Percentiles rank a stretch among this genome's conserved stretches.
Conservation (phyloP, 2,113 vertebrate genomes). For the Anhinga anhinga region DNA sequence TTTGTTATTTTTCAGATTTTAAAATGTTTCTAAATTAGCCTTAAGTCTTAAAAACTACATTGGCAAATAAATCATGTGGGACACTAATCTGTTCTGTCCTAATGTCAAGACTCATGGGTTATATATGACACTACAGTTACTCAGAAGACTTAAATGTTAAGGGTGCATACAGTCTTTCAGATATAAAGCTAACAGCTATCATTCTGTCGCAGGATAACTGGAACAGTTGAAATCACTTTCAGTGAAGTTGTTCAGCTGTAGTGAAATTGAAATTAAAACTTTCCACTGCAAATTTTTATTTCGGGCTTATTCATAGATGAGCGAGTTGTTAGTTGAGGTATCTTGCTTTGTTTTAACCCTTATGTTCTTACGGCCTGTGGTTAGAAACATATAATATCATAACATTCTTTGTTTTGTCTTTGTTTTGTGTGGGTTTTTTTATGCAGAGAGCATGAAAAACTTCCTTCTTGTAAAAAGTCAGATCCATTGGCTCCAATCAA, state of each 20-base stretch:
- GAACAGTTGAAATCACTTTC: background rate
- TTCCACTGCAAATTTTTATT: background rate
- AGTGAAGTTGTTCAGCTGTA: background rate
- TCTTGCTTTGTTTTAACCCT: background rate
- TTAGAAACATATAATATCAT: background rate
- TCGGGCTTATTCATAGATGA: background rate
- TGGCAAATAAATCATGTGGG: background rate
- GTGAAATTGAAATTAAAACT: background rate
- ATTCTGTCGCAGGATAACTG: background rate
- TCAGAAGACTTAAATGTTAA: background rate
- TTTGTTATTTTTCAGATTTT: background rate
- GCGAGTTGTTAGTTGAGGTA: background rate
- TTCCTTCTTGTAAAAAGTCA: conserved; percentile 72
- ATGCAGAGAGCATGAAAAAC: conserved; percentile 79
- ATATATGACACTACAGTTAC: background rate
- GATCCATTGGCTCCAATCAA: conserved; percentile 82
- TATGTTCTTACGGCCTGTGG: background rate
- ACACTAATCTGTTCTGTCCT: background rate
- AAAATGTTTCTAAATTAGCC: background rate
- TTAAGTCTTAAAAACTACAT: background rate
- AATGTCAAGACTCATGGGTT: background rate
- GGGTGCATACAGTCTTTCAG: background rate
- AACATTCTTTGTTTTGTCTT: background rate
- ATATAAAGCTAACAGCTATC: background rate
- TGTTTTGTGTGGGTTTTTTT: conserved; percentile 2